These are phyloP conservation scores for Lepus europaeus DNA, from an alignment of 2,113 vertebrate species.

Conservation along the genomic window DNA sequence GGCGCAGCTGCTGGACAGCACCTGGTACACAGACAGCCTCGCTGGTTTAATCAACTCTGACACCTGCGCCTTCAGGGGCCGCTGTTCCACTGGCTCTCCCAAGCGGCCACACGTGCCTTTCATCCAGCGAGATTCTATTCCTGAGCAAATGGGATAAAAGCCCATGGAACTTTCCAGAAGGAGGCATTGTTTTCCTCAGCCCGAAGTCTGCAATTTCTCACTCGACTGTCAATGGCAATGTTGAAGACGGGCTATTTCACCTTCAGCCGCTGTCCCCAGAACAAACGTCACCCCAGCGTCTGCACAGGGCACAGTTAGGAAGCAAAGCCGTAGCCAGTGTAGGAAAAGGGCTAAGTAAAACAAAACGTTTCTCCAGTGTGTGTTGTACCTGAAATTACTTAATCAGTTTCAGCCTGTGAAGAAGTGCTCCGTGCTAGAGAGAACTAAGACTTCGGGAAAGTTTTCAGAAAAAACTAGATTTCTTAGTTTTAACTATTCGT, in stretches of 20 bases:
- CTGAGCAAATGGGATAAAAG: slow-evolving; percentile 53
- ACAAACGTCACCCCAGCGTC: background rate
- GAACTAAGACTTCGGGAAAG: background rate
- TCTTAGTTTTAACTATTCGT: background rate
- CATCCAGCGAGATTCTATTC: background rate
- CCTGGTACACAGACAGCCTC: background rate
- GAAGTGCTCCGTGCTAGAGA: background rate
- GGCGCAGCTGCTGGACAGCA: background rate
- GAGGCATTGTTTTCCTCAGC: slow-evolving; percentile 46
- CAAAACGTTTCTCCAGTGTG: background rate
- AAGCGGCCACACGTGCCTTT: slow-evolving; percentile 1
- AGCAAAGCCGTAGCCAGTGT: background rate
- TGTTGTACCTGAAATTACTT: background rate
- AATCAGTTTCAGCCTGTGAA: background rate
- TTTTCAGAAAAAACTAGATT: background rate
- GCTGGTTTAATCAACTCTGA: slow-evolving; percentile 40
- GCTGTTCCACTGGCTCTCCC: background rate
- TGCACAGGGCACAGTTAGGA: background rate
- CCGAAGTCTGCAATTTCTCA: slow-evolving; percentile 65
- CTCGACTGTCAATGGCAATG: slow-evolving; percentile 58
- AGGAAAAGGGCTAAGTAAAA: background rate
- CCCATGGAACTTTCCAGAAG: background rate
- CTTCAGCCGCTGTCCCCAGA: background rate
- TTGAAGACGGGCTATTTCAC: slow-evolving; percentile 4
- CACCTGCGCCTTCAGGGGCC: background rate